Base-by-base conservation (phyloP, 2,888 invertebrate species). In the Amphipoea lucens region DNA sequence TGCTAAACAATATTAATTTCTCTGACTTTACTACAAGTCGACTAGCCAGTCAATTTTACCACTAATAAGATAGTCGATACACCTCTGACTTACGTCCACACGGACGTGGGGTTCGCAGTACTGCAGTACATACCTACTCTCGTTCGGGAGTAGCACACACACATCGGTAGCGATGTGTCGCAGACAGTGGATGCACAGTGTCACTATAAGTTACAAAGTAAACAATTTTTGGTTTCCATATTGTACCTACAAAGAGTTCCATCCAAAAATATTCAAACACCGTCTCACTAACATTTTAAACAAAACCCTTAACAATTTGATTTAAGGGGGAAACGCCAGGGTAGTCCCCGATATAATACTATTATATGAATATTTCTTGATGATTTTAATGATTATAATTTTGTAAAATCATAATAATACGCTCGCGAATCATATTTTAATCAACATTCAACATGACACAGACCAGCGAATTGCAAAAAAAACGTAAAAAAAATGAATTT, bases 151-250 rank as follows among this genome's bases (percentile, higher is more conserved):
- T 23, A 85, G 54, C 23, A 54, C 67, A 72, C 63, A 40, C 65
- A 77, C 74, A 80, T 67, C 75, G 65, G 69, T 63, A 81, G 45
- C 70, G 66, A 67, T 63, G 48, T 78, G 42, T 68, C 48, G n/a
- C 78, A 71, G 80, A 79, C 85, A 82, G 74, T 79, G 88, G 78
- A 81, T 84, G 81, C 83, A 79, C 84, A 82, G 81, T 82, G 87
- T 89, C 90, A 93, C 93, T 92, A 93, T 92, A 94, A 84, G 92
- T 93, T 92, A 93, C 89, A 92, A 92, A 92, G 90, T 91, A 93
- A 94, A 92, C 91, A 93, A 87, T 95, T 95, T 96, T 96, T 96
- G 96, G 96, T 95, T 95, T 94, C 90, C 92, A 93, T 93, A 92
- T 94, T 94, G 94, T 94, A 92, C 90, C 90, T 93, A 95, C 93